These are phyloP conservation scores for Dascillus cervinus DNA, from an alignment of 2,888 invertebrate genomes.

Conservation along the genomic window DNA sequence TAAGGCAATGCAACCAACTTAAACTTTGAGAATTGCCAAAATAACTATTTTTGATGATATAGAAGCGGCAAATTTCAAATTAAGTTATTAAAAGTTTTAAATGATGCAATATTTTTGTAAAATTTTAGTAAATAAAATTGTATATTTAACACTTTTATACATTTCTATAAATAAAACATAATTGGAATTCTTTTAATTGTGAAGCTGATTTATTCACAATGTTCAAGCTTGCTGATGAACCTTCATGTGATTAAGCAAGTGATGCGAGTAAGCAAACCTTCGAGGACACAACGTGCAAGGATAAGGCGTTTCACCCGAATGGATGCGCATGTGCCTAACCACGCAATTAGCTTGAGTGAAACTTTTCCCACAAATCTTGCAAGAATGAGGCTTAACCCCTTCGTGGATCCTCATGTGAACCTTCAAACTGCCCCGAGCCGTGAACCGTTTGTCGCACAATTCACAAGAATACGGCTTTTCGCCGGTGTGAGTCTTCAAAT, in stretches of 20 bases:
- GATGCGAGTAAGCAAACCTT: conserved; percentile 16
- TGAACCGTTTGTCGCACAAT: conserved; percentile 8
- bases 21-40: too few species aligned
- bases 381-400: conserved; percentile 12
- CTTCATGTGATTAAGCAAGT: conserved; percentile 16
- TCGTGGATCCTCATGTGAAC: conserved; percentile 13
- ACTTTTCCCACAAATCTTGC: conserved; percentile 14
- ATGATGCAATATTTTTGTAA: too few species aligned
- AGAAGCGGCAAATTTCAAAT: too few species aligned
- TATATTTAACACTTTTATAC: too few species aligned
- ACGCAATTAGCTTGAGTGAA: conserved; percentile 13
- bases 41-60: too few species aligned
- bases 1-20: too few species aligned
- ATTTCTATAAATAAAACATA: too few species aligned
- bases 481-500: conserved; percentile 13
- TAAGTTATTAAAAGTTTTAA: too few species aligned
- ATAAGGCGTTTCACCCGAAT: conserved; percentile 18
- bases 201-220: not conserved
- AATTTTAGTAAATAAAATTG: too few species aligned
- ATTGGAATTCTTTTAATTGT: too few species aligned
- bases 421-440: conserved; percentile 8
- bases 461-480: conserved; percentile 11
- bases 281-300: conserved; percentile 12
- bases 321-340: conserved; percentile 13
- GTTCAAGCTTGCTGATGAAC: conserved; percentile 6